Evolutionary conservation across 2,113 vertebrate genomes (phyloP).

Genomic region (Corythornis madagascariensis): DNA sequence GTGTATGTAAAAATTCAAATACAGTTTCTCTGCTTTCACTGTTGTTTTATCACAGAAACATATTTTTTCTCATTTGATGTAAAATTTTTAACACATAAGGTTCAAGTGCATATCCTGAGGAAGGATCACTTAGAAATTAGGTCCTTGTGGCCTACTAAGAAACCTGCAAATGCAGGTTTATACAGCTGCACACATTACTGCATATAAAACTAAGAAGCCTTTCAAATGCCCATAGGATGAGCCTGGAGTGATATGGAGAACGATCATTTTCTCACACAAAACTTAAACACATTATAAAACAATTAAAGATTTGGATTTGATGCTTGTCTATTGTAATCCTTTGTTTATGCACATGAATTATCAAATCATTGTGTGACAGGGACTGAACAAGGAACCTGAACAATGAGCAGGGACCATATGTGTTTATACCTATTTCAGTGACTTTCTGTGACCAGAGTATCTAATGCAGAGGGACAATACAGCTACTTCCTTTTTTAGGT

Average conservation of each 20-base stretch:
- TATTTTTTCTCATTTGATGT: conserved; percentile 11
- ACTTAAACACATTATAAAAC: background rate
- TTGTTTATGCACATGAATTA: background rate
- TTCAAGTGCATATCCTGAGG: conserved; percentile 6
- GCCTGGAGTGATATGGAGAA: background rate
- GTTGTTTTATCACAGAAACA: background rate
- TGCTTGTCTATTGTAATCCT: background rate
- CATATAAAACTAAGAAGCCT: background rate
- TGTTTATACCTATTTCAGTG: background rate
- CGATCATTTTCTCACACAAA: background rate
- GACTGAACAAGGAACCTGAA: background rate
- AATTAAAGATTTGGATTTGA: background rate
- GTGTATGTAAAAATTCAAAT: background rate
- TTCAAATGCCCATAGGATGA: background rate
- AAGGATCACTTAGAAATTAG: background rate
- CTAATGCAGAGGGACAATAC: background rate
- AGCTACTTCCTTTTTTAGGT: background rate
- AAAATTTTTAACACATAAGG: background rate
- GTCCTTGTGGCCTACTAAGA: background rate
- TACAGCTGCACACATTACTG: background rate
- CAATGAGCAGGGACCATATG: background rate
- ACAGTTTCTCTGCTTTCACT: background rate
- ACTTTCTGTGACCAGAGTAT: background rate
- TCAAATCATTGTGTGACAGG: background rate
- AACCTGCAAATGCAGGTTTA: background rate